Percentiles rank a stretch among this genome's conserved stretches.
Evolutionary conservation across 2,888 invertebrate genomes (phyloP).

Genomic region (Pterostichus niger): DNA sequence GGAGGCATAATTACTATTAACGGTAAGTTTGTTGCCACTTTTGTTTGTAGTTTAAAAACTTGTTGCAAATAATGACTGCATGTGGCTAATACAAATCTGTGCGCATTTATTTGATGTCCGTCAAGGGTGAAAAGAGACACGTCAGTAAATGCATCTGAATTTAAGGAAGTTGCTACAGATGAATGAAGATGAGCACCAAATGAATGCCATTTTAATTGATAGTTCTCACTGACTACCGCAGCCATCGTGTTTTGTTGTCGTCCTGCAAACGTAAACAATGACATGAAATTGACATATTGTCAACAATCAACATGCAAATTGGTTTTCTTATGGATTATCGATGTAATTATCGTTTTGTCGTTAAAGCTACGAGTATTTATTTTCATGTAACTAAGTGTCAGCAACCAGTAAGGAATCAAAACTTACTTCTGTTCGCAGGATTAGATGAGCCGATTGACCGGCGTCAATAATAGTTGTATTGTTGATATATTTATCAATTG

Average conservation of each 20-base stretch:
- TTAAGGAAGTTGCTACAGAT: constrained; percentile 85
- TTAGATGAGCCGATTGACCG: background rate
- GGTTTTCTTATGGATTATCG: constrained; percentile 50
- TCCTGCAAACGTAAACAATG: constrained; percentile 37
- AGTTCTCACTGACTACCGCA: constrained; percentile 84
- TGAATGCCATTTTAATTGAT: constrained; percentile 94
- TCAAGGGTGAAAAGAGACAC: constrained; percentile 89
- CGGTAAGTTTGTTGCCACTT: constrained; percentile 72
- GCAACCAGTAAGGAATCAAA: constrained; percentile 31
- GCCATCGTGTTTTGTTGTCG: constrained; percentile 74
- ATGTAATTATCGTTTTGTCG: constrained; percentile 28
- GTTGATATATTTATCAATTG: constrained; percentile 61
- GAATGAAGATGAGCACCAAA: constrained; percentile 90
- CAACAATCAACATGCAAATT: constrained; percentile 3
- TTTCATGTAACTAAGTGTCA: constrained; percentile 31
- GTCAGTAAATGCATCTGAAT: constrained; percentile 90
- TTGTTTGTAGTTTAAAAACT: constrained; percentile 77
- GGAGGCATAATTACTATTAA: constrained; percentile 88
- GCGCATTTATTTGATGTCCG: constrained; percentile 90
- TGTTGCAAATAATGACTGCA: constrained; percentile 85
- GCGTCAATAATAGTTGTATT: constrained; percentile 70
- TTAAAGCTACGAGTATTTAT: background rate
- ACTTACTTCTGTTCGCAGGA: constrained; percentile 44
- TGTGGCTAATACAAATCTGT: constrained; percentile 90
- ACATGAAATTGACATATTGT: constrained; percentile 21